Percentiles rank a stretch among this genome's conserved stretches.
Evolutionary conservation across 2,797 vertebrate genomes (phyloP).

Genomic region (Morelia viridis): DNA sequence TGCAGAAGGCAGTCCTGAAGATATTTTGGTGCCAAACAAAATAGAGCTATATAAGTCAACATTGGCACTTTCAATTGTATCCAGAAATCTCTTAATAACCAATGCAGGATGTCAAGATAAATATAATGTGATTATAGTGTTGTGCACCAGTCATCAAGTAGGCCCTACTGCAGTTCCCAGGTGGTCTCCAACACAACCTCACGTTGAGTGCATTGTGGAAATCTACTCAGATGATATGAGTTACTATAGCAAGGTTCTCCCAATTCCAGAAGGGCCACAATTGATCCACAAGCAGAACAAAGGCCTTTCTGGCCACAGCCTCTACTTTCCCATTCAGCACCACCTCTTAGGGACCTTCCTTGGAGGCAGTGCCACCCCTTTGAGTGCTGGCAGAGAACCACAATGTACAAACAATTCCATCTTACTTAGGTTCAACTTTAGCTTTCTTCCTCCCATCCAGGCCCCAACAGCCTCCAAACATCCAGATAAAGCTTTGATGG

Average conservation of each 20-base stretch:
- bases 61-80: too few species aligned
- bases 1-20: not conserved
- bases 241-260: not conserved
- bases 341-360: not conserved
- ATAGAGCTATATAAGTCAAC: not conserved
- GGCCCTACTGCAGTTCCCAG: not conserved
- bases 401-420: not conserved
- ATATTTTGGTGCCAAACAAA: not conserved
- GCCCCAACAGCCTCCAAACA: not conserved
- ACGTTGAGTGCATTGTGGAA: not conserved
- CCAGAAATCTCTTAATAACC: too few species aligned
- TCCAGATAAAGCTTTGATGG: not conserved
- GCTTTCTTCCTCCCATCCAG: not conserved
- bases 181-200: not conserved
- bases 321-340: not conserved
- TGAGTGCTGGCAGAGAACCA: not conserved
- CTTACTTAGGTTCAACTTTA: not conserved
- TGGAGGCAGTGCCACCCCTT: not conserved
- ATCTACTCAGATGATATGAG: not conserved
- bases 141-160: not conserved
- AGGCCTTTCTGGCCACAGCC: not conserved
- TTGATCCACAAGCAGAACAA: not conserved
- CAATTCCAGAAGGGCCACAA: not conserved
- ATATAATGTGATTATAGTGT: not conserved
- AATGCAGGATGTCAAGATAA: too few species aligned